phyloP scores from a whole-genome alignment of 2,888 invertebrate species.

The Drosophila merina region DNA sequence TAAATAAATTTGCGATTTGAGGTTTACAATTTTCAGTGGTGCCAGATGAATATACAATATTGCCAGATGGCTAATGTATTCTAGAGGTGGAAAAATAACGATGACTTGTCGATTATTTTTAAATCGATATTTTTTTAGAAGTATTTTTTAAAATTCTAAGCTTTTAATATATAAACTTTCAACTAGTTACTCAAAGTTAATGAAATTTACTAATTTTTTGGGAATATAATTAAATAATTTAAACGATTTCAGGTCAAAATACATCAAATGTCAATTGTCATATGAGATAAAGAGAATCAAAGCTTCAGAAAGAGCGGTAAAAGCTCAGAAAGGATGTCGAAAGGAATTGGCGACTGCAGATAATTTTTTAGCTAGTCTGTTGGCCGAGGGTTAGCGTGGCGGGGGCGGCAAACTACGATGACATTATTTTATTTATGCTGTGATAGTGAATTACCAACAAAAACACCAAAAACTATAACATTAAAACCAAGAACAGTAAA shows the following conservation, averaged over 20 bases:
- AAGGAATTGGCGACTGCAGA: conserved; percentile 45
- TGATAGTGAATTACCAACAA: conserved; percentile 71
- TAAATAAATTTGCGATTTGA: conserved; percentile 4
- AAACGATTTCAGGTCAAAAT: conserved; percentile 1
- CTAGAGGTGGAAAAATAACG: not conserved
- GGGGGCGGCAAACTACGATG: conserved; percentile 56
- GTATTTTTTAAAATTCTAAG: no score
- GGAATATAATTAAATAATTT: no score
- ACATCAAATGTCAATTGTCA: conserved; percentile 3
- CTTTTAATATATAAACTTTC: no score
- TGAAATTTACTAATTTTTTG: no score
- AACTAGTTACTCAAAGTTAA: no score
- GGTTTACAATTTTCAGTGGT: conserved; percentile 4
- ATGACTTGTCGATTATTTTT: not conserved
- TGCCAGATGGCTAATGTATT: not conserved
- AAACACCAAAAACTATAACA: conserved; percentile 31
- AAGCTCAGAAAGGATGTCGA: conserved; percentile 29
- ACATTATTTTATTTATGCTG: conserved; percentile 71
- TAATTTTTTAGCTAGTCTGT: conserved; percentile 31
- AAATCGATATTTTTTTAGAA: no score
- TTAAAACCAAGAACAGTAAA: conserved; percentile 22
- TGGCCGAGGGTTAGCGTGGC: conserved; percentile 56
- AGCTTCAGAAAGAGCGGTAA: conserved; percentile 12
- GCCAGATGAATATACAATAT: not conserved
- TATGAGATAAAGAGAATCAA: conserved; percentile 8